A percentile compares a stretch with the other conserved stretches of the same genome.
Evolutionary conservation across 2,888 invertebrate genomes (phyloP).

Genomic region (Hypena proboscidalis): DNA sequence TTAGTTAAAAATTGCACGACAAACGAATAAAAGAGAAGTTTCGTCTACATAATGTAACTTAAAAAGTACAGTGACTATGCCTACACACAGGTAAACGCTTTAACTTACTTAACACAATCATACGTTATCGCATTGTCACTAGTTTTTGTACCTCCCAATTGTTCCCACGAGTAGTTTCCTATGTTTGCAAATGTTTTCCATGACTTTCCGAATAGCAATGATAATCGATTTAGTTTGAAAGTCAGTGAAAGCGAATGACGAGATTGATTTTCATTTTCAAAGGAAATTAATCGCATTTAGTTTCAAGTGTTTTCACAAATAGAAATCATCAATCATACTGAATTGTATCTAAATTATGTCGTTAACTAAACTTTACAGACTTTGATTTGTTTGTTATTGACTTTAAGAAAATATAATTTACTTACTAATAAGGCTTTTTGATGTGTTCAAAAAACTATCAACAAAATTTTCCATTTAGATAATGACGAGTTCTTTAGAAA

Average conservation of each 20-base stretch:
- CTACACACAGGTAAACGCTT: too few species aligned
- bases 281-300: conserved; percentile 37
- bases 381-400: too few species aligned
- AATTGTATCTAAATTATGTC: neutral
- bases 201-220: conserved; percentile 54
- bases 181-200: conserved; percentile 58
- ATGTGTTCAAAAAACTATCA: too few species aligned
- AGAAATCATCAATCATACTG: conserved; percentile 10
- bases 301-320: conserved; percentile 31
- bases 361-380: too few species aligned
- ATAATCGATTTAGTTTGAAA: conserved; percentile 58
- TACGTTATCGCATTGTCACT: conserved; percentile 40
- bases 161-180: conserved; percentile 66
- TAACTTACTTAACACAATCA: conserved; percentile 48
- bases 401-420: too few species aligned
- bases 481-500: too few species aligned
- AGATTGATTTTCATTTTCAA: conserved; percentile 20
- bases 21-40: too few species aligned
- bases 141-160: conserved; percentile 37
- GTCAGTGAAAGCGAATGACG: conserved; percentile 52
- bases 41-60: too few species aligned
- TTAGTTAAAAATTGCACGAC: too few species aligned
- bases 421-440: too few species aligned
- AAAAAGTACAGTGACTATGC: conserved; percentile 24
- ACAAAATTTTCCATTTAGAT: too few species aligned